phyloP scores from a whole-genome alignment of 2,888 invertebrate genomes.

The Aphodius sticticus region DNA sequence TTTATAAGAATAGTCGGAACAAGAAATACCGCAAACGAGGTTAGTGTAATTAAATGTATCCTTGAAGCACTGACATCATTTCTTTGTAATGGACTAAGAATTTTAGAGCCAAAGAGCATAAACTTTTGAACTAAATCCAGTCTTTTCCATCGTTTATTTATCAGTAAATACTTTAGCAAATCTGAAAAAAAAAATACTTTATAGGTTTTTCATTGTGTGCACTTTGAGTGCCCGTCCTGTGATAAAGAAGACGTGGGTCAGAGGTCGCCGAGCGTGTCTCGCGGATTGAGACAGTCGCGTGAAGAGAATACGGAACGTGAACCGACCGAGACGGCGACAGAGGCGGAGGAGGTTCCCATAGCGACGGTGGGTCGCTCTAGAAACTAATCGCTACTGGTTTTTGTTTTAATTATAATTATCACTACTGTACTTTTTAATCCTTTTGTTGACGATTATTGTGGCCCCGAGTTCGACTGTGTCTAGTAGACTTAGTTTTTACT shows the following conservation, averaged over 20 bases:
- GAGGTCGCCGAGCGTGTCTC: conserved; percentile 34
- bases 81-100: too few relatives aligned
- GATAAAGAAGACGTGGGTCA: conserved; percentile 49
- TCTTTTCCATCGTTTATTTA: conserved; percentile 19
- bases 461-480: background rate
- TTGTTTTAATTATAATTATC: conserved; percentile 11
- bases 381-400: conserved; percentile 10
- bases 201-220: conserved; percentile 96
- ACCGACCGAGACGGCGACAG: conserved; percentile 56
- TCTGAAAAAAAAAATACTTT: conserved; percentile 33
- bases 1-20: conserved; percentile 96
- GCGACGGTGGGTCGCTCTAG: conserved; percentile 15
- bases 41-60: conserved; percentile 51
- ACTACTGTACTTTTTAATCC: conserved; percentile 17
- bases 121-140: background rate
- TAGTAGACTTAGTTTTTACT: conserved; percentile 11
- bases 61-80: too few relatives aligned
- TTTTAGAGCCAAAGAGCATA: too few relatives aligned
- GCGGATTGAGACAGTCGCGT: conserved; percentile 27
- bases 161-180: background rate
- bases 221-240: conserved; percentile 94
- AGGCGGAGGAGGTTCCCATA: conserved; percentile 52
- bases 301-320: conserved; percentile 41
- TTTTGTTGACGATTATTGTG: conserved; percentile 25
- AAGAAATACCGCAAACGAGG: conserved; percentile 97